Evolutionary conservation across 2,888 invertebrate genomes (phyloP).

Genomic region (Tolmerus cingulatus): DNA sequence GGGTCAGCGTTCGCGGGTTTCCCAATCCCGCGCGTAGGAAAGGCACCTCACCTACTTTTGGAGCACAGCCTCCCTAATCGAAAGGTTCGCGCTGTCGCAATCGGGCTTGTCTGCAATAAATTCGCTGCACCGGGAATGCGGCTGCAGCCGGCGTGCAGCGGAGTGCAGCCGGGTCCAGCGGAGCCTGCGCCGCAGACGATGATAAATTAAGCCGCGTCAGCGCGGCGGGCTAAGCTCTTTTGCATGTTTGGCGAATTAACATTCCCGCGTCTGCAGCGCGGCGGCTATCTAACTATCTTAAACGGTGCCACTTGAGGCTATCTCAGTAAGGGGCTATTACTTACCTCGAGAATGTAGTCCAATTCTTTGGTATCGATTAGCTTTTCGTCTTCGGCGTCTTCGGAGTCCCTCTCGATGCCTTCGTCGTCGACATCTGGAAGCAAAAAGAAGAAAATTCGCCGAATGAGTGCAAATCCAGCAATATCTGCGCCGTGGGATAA

Average conservation of each 20-base stretch:
- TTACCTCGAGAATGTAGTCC: conserved; percentile 63
- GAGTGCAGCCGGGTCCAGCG: neutral
- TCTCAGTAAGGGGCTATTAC: conserved; percentile 38
- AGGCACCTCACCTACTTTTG: conserved; percentile 33
- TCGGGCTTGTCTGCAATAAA: conserved; percentile 12
- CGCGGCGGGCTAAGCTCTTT: conserved; percentile 11
- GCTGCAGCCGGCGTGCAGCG: neutral
- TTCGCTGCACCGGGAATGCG: conserved; percentile 12
- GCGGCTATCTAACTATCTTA: neutral
- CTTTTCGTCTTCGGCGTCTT: conserved; percentile 72
- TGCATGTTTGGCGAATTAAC: conserved; percentile 36
- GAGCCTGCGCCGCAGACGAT: neutral
- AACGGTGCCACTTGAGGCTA: conserved; percentile 13
- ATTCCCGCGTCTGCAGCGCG: neutral
- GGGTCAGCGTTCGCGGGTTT: neutral
- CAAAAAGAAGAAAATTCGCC: neutral
- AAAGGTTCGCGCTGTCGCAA: conserved; percentile 18
- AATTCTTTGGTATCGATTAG: conserved; percentile 63
- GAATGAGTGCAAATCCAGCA: neutral
- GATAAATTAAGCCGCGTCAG: conserved; percentile 21
- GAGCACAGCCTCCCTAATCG: neutral
- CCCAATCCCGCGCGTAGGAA: neutral
- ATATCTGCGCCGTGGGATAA: neutral
- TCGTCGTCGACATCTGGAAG: conserved; percentile 80
- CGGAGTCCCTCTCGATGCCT: conserved; percentile 88